Evolutionary conservation across 2,113 vertebrate genomes (phyloP).

Genomic region (Okapia johnstoni): DNA sequence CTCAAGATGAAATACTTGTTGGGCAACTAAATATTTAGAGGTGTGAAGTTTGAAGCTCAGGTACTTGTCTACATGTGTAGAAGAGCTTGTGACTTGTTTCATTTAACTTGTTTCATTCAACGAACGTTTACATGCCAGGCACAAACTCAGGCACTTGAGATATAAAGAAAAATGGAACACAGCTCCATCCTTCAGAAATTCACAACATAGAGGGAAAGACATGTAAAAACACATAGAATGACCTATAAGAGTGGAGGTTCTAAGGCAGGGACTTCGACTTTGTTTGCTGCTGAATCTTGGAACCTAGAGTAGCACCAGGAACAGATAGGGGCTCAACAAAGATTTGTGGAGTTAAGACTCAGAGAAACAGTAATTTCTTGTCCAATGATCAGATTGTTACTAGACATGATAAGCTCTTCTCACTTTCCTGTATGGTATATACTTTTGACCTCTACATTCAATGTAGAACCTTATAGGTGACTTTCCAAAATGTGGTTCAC

Average conservation of each 20-base stretch:
- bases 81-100: not conserved
- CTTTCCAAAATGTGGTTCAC: not conserved
- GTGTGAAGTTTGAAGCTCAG: not conserved
- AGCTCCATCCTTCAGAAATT: not conserved
- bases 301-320: not conserved
- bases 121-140: not conserved
- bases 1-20: not conserved
- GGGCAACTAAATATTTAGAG: not conserved
- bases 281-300: not conserved
- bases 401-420: not conserved
- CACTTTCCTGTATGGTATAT: not conserved
- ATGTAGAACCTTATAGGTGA: not conserved
- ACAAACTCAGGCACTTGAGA: not conserved
- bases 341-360: not conserved
- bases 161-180: not conserved
- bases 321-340: not conserved
- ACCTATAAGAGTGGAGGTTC: not conserved
- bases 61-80: not conserved
- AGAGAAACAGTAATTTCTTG: not conserved
- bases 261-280: not conserved
- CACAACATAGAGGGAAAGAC: not conserved
- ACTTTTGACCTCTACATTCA: not conserved
- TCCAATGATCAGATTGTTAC: not conserved
- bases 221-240: not conserved
- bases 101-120: not conserved